Evolutionary conservation across 2,797 vertebrate species (phyloP), one percentile per base, ranked within the genome.

Genomic region (Micromesistius poutassou): DNA sequence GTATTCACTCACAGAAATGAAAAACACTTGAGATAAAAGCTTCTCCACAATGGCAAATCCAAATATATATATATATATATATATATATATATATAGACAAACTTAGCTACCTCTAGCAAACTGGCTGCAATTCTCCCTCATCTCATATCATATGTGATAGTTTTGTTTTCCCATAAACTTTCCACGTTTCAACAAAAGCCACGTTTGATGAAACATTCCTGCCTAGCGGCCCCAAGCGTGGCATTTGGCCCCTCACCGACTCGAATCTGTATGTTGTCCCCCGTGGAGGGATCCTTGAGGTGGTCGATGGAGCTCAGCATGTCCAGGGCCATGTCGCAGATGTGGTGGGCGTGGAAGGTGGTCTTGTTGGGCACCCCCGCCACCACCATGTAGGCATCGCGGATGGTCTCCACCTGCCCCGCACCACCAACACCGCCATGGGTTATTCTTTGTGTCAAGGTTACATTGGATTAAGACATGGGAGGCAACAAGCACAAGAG

Each of bases 301-400:
- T 94, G 93, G 83, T 94, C 92, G 1, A 94, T 94, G 80, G 92
- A 94, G 86, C 93, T 95, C 80, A 94, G 80, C 93, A 94, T 94
- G 84, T 95, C 93, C 77, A 93, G 84, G 5, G 92, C 93, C 93
- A 94, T 90, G 88, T 94, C 93, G 10, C 93, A 94, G 85, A 93
- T 94, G 78, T 94, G 91, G 77, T 94, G 92, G 3, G 93, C 93
- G 13, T 95, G 93, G 71, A 94, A 94, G 10, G 93, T 94, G 78
- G 93, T 94, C 80, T 94, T 94, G 83, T 94, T 95, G 80, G 94
- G 92, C 0, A 93, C 94, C 0, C 93, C 93, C 0, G 93, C 94
- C 80, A 94, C 94, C 80, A 95, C 93, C 93, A 95, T 94, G 88
- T 94, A 94, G 72, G 92, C 93, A 1, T 94, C 93, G 19, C 93